Percentiles rank a stretch among this genome's conserved stretches.
These are phyloP conservation scores for Lapara coniferarum DNA, from an alignment of 2,888 invertebrate species.

Conservation along the genomic window DNA sequence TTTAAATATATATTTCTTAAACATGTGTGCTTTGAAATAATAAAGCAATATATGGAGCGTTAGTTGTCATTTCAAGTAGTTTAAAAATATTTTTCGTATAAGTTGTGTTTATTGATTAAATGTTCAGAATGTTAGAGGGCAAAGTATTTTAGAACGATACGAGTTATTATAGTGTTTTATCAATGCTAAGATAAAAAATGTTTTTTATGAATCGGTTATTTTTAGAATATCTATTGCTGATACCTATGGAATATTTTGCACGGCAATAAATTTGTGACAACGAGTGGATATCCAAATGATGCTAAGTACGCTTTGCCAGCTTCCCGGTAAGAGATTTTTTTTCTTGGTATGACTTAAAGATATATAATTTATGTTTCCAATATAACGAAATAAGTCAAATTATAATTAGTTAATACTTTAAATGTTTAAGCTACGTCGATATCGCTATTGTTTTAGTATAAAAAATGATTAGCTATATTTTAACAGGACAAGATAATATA, in stretches of 20 bases:
- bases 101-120: neutral
- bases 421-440: no score
- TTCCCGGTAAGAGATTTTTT: neutral
- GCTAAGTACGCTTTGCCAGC: neutral
- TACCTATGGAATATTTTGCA: neutral
- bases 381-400: no score
- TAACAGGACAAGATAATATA: no score
- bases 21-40: neutral
- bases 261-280: neutral
- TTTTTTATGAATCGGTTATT: neutral
- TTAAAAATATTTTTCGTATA: neutral
- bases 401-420: no score
- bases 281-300: neutral
- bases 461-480: no score
- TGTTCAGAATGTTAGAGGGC: neutral
- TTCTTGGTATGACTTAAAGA: no score
- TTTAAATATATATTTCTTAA: no score
- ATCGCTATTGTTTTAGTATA: no score
- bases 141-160: no score
- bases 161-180: no score
- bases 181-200: no score
- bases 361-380: no score
- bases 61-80: neutral
- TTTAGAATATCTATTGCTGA: neutral
- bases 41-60: neutral